phyloP scores from a whole-genome alignment of 2,888 invertebrate genomes.

The Toxonevra muliebris region DNA sequence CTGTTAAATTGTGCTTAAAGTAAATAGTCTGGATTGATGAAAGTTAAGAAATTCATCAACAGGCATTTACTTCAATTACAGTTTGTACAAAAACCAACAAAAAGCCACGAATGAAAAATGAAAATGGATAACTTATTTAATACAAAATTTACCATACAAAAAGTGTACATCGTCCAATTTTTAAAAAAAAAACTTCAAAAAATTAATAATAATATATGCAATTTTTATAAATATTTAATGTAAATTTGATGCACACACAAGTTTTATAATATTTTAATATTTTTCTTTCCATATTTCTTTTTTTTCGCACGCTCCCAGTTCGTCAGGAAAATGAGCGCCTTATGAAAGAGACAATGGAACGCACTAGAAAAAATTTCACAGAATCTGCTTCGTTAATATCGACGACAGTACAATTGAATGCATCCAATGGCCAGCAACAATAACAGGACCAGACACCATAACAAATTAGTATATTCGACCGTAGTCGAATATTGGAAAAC shows the following conservation, averaged over 20 bases:
- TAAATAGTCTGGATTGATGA: conserved; percentile 65
- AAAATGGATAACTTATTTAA: conserved; percentile 8
- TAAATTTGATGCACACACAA: conserved; percentile 21
- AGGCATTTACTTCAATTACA: conserved; percentile 64
- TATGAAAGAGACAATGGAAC: conserved; percentile 79
- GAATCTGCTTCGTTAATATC: conserved; percentile 49
- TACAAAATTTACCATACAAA: neutral
- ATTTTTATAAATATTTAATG: conserved; percentile 24
- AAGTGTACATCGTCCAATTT: conserved; percentile 31
- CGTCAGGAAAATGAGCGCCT: conserved; percentile 89
- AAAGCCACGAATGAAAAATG: conserved; percentile 2
- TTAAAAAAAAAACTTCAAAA: conserved; percentile 14
- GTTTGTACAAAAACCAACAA: conserved; percentile 59
- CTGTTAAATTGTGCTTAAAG: conserved; percentile 62
- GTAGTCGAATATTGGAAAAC: conserved; percentile 22
- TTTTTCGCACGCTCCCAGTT: conserved; percentile 69
- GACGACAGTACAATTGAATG: neutral
- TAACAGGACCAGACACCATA: conserved; percentile 43
- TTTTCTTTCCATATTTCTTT: conserved; percentile 26
- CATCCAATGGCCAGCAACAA: conserved; percentile 17
- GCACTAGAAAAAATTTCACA: conserved; percentile 62
- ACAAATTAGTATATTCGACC: conserved; percentile 39
- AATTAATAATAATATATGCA: conserved; percentile 19
- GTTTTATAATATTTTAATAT: conserved; percentile 46
- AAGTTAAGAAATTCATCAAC: conserved; percentile 59